Conservation (phyloP, 2,797 vertebrate genomes). For the Malacoraja senta region DNA sequence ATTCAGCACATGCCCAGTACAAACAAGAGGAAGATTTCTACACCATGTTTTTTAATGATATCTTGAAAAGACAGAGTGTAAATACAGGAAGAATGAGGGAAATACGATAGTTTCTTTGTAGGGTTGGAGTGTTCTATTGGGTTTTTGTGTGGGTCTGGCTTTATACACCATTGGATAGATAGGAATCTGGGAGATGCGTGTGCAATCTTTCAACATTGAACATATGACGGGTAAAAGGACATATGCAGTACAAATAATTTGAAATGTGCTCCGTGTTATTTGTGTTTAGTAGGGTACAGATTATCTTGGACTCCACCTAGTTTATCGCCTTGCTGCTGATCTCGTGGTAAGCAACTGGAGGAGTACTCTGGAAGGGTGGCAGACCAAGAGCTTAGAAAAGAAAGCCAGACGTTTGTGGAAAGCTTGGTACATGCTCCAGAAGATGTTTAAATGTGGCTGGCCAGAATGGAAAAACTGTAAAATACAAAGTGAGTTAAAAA, state of each 20-base stretch:
- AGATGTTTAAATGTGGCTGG: background rate
- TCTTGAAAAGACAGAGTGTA: background rate
- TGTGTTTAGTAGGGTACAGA: background rate
- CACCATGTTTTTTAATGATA: background rate
- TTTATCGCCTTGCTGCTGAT: background rate
- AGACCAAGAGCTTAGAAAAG: background rate
- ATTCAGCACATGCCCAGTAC: too few species aligned
- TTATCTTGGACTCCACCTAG: background rate
- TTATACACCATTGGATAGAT: background rate
- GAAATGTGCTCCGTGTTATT: background rate
- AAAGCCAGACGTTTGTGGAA: background rate
- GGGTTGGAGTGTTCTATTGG: too few species aligned
- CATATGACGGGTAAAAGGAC: background rate
- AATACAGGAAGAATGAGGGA: background rate
- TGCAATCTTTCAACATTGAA: background rate
- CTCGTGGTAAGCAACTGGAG: background rate
- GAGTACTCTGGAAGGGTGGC: background rate
- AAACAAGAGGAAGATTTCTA: background rate
- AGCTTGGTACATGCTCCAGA: background rate
- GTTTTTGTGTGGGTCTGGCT: background rate
- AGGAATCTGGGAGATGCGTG: background rate
- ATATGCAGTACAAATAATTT: background rate
- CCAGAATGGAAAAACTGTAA: too few species aligned
- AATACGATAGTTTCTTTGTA: background rate
- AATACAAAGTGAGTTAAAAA: too few species aligned